Conservation (phyloP, 2,797 vertebrate species). For the Capromys pilorides region DNA sequence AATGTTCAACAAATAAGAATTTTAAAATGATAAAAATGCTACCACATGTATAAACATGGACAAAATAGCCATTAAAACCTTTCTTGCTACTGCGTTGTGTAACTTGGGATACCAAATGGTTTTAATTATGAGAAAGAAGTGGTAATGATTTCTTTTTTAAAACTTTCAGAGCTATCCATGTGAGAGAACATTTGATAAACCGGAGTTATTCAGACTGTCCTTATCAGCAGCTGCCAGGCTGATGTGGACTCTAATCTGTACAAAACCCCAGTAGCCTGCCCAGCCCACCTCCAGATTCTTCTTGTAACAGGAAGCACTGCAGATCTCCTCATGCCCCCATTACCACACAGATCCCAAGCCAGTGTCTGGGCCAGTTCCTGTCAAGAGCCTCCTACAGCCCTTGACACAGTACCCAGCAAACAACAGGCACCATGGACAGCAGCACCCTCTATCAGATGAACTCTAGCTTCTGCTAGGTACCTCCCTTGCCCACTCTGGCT, state of each 20-base stretch:
- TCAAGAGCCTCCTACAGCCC: not conserved
- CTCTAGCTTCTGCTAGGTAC: not conserved
- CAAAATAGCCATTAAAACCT: not conserved
- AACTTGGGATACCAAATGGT: not conserved
- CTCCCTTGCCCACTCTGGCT: not conserved
- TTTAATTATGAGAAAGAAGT: constrained; percentile 1
- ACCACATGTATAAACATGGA: not conserved
- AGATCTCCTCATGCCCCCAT: not conserved
- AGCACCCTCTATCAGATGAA: not conserved
- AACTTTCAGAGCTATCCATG: constrained; percentile 25
- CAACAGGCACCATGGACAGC: not conserved
- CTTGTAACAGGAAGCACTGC: not conserved
- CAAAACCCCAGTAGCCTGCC: not conserved
- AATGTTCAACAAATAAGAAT: not conserved
- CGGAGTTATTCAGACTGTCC: not conserved
- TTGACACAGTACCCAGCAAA: not conserved
- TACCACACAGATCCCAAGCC: not conserved
- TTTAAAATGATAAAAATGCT: not conserved
- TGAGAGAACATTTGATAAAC: constrained; percentile 38
- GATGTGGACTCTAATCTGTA: constrained; percentile 17
- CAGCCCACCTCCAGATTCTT: not conserved
- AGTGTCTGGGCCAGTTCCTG: not conserved
- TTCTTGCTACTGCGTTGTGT: not conserved
- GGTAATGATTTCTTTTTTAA: constrained; percentile 8
- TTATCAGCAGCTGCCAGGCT: constrained; percentile 55